phyloP scores from a whole-genome alignment of 1,140 invertebrate genomes.

The Asbolus verrucosus region DNA sequence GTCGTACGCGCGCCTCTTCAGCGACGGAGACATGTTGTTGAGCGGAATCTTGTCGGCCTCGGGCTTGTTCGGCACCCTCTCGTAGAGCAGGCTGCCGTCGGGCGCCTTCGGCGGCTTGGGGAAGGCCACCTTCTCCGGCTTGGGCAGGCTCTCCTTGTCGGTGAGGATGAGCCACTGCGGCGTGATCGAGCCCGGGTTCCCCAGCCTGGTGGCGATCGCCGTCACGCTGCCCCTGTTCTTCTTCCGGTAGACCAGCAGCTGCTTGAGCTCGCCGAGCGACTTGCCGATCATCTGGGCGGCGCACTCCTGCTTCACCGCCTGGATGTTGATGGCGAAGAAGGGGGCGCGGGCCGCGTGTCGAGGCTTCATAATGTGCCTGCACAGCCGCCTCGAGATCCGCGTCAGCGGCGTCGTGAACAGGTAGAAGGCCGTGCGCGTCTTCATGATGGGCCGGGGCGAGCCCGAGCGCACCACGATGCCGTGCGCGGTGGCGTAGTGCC shows the following conservation, averaged over 20 bases:
- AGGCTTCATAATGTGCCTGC: slow-evolving; percentile 84
- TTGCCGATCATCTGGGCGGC: slow-evolving; percentile 67
- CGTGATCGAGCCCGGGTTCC: slow-evolving; percentile 73
- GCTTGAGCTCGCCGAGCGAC: slow-evolving; percentile 71
- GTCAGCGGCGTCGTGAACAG: slow-evolving; percentile 90
- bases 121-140: slow-evolving; percentile 83
- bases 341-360: slow-evolving; percentile 89
- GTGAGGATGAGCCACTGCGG: slow-evolving; percentile 87
- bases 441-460: slow-evolving; percentile 93
- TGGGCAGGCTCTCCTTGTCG: slow-evolving; percentile 81
- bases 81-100: slow-evolving; percentile 87
- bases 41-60: slow-evolving; percentile 76
- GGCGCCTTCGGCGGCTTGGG: slow-evolving; percentile 89
- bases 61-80: slow-evolving; percentile 83
- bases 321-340: slow-evolving; percentile 86
- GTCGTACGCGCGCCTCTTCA: slow-evolving; percentile 84
- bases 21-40: slow-evolving; percentile 71
- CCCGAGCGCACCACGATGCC: slow-evolving; percentile 78
- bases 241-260: slow-evolving; percentile 68
- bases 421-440: slow-evolving; percentile 96
- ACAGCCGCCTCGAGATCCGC: slow-evolving; percentile 86
- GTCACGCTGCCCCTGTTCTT: slow-evolving; percentile 77
- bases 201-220: slow-evolving; percentile 81
- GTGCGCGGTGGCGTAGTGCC: slow-evolving; percentile 93
- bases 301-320: slow-evolving; percentile 88